Conservation (phyloP, 2,113 vertebrate species). For the Corythornis madagascariensis region DNA sequence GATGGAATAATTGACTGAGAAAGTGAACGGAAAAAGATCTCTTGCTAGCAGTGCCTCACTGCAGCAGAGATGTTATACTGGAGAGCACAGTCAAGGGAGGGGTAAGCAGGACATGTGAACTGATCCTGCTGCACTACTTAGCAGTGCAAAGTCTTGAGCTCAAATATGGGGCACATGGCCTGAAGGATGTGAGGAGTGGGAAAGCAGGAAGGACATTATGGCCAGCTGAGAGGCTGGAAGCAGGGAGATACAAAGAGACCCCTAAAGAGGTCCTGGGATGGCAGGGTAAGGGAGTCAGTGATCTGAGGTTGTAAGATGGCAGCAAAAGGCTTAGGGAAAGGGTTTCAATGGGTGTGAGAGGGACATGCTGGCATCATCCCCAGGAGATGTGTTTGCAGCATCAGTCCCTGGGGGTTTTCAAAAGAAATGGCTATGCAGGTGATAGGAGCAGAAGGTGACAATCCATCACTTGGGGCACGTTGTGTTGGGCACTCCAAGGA, state of each 20-base stretch:
- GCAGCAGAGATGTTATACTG: neutral
- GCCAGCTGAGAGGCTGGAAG: neutral
- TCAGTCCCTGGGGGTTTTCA: fast-evolving
- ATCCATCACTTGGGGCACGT: fast-evolving
- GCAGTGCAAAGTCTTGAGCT: neutral
- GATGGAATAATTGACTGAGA: fast-evolving
- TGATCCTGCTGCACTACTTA: neutral
- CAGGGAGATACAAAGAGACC: neutral
- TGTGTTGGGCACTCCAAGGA: neutral
- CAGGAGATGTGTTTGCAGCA: neutral
- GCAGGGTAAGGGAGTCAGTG: neutral
- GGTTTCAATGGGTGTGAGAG: neutral
- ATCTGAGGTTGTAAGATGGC: neutral
- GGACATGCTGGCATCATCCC: neutral
- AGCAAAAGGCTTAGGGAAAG: neutral
- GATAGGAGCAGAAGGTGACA: neutral
- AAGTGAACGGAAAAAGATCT: neutral
- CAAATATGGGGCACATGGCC: fast-evolving
- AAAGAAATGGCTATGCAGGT: neutral
- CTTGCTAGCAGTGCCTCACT: neutral
- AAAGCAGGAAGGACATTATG: neutral
- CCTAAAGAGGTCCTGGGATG: neutral
- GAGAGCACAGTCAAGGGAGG: neutral
- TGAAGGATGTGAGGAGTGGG: neutral
- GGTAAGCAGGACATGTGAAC: neutral